Percentiles rank a stretch among this genome's conserved stretches.
Conservation (phyloP, 2,113 vertebrate genomes). For the Gymnorhina tibicen region DNA sequence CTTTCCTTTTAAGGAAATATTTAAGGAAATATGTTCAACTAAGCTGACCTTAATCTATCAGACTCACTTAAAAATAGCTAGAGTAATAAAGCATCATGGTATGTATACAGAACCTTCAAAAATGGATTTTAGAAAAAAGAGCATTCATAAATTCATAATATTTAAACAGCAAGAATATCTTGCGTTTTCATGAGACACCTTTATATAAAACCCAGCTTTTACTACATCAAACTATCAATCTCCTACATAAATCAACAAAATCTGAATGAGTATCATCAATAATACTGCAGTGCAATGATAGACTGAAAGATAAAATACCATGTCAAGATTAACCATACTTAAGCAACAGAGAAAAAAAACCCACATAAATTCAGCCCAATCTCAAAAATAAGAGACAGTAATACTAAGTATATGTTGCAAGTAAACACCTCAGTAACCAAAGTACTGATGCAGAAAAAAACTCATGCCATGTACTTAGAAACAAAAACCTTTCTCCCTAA, state of each 20-base stretch:
- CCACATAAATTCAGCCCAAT: neutral
- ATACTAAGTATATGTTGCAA: neutral
- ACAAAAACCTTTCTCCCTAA: neutral
- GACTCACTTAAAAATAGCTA: neutral
- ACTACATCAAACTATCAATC: neutral
- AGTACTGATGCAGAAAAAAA: neutral
- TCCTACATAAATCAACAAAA: neutral
- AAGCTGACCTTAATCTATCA: neutral
- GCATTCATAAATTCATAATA: neutral
- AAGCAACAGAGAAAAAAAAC: neutral
- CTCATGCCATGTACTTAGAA: neutral
- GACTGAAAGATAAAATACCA: neutral
- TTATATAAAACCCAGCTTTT: neutral
- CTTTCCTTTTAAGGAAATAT: neutral
- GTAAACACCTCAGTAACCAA: neutral
- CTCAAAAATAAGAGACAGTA: neutral
- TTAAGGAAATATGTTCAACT: neutral
- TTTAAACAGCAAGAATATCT: neutral
- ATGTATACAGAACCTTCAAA: neutral
- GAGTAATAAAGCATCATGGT: neutral
- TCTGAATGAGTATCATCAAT: neutral
- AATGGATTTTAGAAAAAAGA: neutral
- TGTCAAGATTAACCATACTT: neutral
- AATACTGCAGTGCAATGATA: neutral
- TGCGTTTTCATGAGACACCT: neutral